Percentiles rank a stretch among this genome's conserved stretches.
phyloP scores from a whole-genome alignment of 2,888 invertebrate species.

The Drosophila anomelani region DNA sequence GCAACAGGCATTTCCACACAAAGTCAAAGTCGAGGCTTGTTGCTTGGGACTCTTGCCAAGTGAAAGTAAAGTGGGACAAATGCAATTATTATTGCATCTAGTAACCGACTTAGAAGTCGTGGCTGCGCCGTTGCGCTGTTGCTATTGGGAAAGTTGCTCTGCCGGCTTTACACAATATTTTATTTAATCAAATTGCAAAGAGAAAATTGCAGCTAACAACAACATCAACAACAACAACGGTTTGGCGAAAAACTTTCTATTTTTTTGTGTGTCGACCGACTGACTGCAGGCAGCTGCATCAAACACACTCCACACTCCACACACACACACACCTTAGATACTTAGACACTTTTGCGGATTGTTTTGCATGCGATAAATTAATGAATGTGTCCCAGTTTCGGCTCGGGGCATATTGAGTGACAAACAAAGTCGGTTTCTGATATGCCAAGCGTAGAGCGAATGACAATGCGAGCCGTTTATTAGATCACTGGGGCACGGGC shows the following conservation, averaged over 20 bases:
- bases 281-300: slow-evolving; percentile 56
- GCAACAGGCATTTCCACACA: slow-evolving; percentile 51
- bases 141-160: slow-evolving; percentile 72
- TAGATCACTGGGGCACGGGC: slow-evolving; percentile 49
- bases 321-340: slow-evolving; percentile 20
- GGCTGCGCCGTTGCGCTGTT: slow-evolving; percentile 40
- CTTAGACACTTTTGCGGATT: slow-evolving; percentile 46
- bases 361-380: slow-evolving; percentile 70
- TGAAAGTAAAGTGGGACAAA: slow-evolving; percentile 84
- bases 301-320: slow-evolving; percentile 6
- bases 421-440: slow-evolving; percentile 53
- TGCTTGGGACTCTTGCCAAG: slow-evolving; percentile 67
- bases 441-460: slow-evolving; percentile 28
- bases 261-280: slow-evolving; percentile 71
- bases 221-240: slow-evolving; percentile 14
- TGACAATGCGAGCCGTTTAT: slow-evolving; percentile 49
- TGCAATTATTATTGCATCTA: slow-evolving; percentile 82
- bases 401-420: slow-evolving; percentile 49
- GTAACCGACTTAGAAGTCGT: slow-evolving; percentile 80
- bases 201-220: slow-evolving; percentile 78
- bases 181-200: slow-evolving; percentile 80
- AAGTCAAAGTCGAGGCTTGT: slow-evolving; percentile 58
- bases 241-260: slow-evolving; percentile 76
- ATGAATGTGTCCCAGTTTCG: slow-evolving; percentile 66
- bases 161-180: slow-evolving; percentile 79